Conservation (phyloP, 2,888 invertebrate species). For the Melipona bicolor region DNA sequence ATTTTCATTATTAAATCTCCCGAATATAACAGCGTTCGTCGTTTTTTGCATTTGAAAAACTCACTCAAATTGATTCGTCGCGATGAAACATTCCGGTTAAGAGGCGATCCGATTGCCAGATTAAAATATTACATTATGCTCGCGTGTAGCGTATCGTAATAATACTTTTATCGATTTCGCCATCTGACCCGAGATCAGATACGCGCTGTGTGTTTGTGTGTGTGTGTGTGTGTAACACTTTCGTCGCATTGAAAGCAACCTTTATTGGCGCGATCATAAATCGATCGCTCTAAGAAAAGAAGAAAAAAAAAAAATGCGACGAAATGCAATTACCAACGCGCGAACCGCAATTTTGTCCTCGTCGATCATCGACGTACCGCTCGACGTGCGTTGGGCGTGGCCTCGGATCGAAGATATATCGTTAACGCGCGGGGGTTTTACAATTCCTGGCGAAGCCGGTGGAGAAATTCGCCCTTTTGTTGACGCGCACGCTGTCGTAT, state of each 20-base stretch:
- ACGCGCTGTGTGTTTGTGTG: neutral
- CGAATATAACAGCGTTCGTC: neutral
- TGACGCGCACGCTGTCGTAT: slow-evolving; percentile 49
- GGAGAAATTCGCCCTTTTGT: slow-evolving; percentile 43
- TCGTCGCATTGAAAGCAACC: neutral
- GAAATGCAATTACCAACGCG: slow-evolving; percentile 15
- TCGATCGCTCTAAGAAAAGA: neutral
- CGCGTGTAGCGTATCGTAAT: neutral
- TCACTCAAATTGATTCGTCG: no score
- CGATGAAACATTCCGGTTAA: neutral
- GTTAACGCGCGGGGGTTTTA: slow-evolving; percentile 29
- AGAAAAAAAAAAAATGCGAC: neutral
- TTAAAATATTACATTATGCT: neutral
- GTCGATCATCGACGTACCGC: slow-evolving; percentile 43
- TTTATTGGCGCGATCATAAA: neutral
- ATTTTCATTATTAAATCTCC: neutral
- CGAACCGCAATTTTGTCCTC: slow-evolving; percentile 32
- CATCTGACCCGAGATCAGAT: slow-evolving; percentile 4
- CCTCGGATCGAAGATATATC: slow-evolving; percentile 43
- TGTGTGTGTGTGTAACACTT: slow-evolving; percentile 4
- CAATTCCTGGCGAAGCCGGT: slow-evolving; percentile 31
- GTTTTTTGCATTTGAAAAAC: neutral
- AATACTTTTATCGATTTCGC: slow-evolving; percentile 4
- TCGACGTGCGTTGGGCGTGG: slow-evolving; percentile 20
- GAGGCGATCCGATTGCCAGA: neutral